phyloP scores from a whole-genome alignment of 1,140 invertebrate genomes.

The Leptinotarsa undecemlineata region DNA sequence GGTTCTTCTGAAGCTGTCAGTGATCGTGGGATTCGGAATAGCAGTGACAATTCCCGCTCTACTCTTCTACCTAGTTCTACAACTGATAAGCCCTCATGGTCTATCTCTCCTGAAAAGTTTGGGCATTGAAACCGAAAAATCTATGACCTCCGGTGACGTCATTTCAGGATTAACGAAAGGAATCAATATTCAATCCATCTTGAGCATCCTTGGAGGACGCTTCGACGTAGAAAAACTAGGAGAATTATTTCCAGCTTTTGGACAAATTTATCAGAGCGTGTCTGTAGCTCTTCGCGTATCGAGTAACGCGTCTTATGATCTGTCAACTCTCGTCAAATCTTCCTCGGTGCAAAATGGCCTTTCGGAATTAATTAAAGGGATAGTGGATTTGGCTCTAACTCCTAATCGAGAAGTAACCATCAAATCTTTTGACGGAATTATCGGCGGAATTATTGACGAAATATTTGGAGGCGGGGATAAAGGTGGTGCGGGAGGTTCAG shows the following conservation, averaged over 20 bases:
- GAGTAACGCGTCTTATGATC: neutral
- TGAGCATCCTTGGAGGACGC: too few relatives aligned
- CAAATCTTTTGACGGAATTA: neutral
- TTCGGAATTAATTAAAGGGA: neutral
- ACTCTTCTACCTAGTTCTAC: neutral
- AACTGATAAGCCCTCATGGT: neutral
- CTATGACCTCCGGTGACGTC: neutral
- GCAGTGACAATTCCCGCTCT: conserved; percentile 16
- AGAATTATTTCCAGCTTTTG: neutral
- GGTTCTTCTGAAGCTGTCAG: conserved; percentile 8
- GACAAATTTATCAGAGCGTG: neutral
- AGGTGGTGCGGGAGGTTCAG: neutral
- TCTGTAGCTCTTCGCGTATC: neutral
- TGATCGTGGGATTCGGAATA: neutral
- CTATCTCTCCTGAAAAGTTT: neutral
- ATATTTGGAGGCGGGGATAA: neutral
- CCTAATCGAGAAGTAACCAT: neutral
- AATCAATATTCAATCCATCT: too few relatives aligned
- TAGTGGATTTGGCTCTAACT: neutral
- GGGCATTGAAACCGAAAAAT: neutral
- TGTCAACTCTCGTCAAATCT: neutral
- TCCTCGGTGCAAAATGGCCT: neutral
- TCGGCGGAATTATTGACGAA: neutral
- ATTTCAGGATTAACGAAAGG: neutral
- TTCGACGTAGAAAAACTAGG: too few relatives aligned